phyloP scores from a whole-genome alignment of 2,113 vertebrate species.

The Strix uralensis region DNA sequence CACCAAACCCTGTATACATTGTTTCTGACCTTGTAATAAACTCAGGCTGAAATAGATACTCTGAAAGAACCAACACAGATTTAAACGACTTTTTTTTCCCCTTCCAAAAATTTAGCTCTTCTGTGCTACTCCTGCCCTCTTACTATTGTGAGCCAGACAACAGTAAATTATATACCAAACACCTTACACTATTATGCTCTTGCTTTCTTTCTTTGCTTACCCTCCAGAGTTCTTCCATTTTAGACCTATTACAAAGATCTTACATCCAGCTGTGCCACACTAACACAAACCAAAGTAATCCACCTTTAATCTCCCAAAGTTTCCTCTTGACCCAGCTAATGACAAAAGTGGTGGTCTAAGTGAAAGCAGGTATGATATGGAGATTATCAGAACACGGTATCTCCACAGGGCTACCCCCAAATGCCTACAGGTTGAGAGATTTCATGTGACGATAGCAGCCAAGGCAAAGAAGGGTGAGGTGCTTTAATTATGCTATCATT shows the following conservation, averaged over 20 bases:
- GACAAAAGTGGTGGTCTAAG: not conserved
- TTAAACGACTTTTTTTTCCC: not conserved
- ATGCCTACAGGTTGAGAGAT: not conserved
- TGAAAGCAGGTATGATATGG: not conserved
- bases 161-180: not conserved
- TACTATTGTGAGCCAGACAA: not conserved
- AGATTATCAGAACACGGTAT: not conserved
- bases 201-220: not conserved
- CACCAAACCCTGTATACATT: not conserved
- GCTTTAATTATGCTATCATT: constrained; percentile 11
- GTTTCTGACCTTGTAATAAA: not conserved
- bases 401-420: not conserved
- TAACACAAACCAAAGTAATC: not conserved
- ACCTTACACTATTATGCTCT: not conserved
- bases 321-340: not conserved
- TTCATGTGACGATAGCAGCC: not conserved
- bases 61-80: not conserved
- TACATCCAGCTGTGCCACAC: not conserved
- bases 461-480: constrained; percentile 1
- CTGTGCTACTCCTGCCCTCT: not conserved
- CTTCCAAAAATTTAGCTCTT: not conserved
- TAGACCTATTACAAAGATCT: not conserved
- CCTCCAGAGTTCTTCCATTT: not conserved
- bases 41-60: not conserved
- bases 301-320: not conserved